Evolutionary conservation across 1,140 invertebrate species (phyloP), one percentile per base, ranked within the genome.

Genomic region (Tetranychus urticae): DNA sequence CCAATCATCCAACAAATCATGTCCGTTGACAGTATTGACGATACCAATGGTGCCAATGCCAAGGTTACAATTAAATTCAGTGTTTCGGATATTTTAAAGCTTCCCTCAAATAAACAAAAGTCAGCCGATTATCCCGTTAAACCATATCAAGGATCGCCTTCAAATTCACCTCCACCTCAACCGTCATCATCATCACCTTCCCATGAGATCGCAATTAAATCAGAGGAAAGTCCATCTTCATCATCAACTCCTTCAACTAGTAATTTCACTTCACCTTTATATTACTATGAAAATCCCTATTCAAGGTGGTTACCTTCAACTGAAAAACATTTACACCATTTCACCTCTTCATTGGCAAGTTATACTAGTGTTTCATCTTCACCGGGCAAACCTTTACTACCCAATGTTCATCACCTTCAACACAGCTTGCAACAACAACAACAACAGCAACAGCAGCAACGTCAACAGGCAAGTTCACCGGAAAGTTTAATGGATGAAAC

Each of bases 61-160:
- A 52, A 52, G n/a, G n/a, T 52, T 6, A 46, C 58, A 23, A 60
- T 52, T 31, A 46, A 46, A n/a, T 60, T 60, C 59, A 60, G 59
- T 60, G 59, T 60, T 13, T 23, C 31, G 36, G 59, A 60, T 39
- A 60, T 60, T n/a, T 34, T 60, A 14, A 36, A 60, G 12, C 37
- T 60, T 13, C 59, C 59, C 14, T 31, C 59, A 52, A 34, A n/a
- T 35, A 59, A 59, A 36, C 58, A 46, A 8, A 33, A 47, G 10
- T 58, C 57, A 13, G 10, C 42, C 14, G 14, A 42, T n/a, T 35
- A 12, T n/a, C 46, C 58, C 50, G 23, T 23, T 23, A 23, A 52
- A 52, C 50, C 7, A 33, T 52, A 33, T 52, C 46, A 47, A 47
- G 3, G 23, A 47, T 47, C 23, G 23, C 23, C 23, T 6, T 42